Percentiles rank a stretch among this genome's conserved stretches.
These are phyloP conservation scores for Phodopus roborovskii DNA, from an alignment of 2,113 vertebrate genomes.

Conservation along the genomic window DNA sequence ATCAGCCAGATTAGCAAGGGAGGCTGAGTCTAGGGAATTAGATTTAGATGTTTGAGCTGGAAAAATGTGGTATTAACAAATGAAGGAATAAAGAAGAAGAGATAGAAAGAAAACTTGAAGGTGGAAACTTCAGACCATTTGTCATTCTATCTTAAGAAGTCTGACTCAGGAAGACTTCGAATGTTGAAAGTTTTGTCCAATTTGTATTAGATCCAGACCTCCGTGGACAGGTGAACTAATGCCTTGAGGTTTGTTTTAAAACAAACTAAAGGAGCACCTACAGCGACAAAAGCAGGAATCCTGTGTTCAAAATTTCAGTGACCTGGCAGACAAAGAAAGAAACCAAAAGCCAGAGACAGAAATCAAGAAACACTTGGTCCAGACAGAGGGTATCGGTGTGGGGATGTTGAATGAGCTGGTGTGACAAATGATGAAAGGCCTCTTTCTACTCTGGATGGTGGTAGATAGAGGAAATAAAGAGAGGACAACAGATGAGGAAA, in stretches of 20 bases:
- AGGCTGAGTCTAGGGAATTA: neutral
- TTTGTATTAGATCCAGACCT: neutral
- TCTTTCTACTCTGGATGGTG: neutral
- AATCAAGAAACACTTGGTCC: neutral
- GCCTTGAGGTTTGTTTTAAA: neutral
- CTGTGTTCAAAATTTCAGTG: neutral
- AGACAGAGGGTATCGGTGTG: neutral
- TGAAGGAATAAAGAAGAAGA: neutral
- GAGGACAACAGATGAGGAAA: neutral
- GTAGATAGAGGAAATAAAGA: neutral
- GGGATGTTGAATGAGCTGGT: neutral
- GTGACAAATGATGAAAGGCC: neutral
- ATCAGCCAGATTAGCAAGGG: neutral
- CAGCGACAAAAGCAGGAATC: neutral
- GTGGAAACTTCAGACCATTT: neutral
- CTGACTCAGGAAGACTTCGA: neutral
- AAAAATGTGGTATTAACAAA: neutral
- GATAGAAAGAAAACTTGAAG: neutral
- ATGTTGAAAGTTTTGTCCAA: neutral
- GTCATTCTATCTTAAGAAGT: neutral
- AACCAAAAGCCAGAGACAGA: neutral
- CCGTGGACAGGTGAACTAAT: neutral
- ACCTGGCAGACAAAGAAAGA: neutral
- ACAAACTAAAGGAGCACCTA: neutral
- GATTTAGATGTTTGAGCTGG: neutral